Conservation (phyloP, 2,888 invertebrate species). For the Eupithecia tripunctaria region DNA sequence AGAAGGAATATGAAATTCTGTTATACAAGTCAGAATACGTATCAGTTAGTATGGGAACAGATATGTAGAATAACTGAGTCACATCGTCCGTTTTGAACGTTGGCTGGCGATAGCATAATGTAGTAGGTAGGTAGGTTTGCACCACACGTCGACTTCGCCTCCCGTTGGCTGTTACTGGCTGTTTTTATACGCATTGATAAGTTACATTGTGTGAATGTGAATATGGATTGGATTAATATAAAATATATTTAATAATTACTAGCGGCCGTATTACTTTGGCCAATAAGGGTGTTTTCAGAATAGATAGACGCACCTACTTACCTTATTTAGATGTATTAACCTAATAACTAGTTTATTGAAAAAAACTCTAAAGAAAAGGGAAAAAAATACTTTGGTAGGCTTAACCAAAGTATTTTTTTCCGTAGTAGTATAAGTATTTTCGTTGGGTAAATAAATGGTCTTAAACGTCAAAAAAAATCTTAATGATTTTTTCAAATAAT, state of each 20-base stretch:
- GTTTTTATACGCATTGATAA: conserved; percentile 2
- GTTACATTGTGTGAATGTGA: conserved; percentile 1
- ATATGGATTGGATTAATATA: background rate
- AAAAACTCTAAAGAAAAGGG: background rate
- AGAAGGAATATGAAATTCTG: conserved; percentile 16
- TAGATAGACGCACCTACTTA: no score
- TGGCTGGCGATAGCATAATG: conserved; percentile 12
- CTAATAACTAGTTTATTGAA: no score
- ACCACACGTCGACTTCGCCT: background rate
- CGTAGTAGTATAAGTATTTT: no score
- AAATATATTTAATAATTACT: background rate
- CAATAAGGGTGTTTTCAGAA: no score
- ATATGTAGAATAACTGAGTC: conserved; percentile 18
- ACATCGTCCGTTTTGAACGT: conserved; percentile 23
- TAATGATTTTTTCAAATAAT: no score
- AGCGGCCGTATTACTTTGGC: no score
- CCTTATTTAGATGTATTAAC: no score
- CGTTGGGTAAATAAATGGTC: background rate
- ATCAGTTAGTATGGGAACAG: background rate
- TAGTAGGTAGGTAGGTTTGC: conserved; percentile 3
- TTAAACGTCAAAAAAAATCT: no score
- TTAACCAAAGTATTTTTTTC: no score
- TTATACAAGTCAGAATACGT: background rate
- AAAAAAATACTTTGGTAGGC: background rate
- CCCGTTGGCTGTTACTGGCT: background rate